Evolutionary conservation across 1,140 invertebrate genomes (phyloP).

Genomic region (Triops longicaudatus): DNA sequence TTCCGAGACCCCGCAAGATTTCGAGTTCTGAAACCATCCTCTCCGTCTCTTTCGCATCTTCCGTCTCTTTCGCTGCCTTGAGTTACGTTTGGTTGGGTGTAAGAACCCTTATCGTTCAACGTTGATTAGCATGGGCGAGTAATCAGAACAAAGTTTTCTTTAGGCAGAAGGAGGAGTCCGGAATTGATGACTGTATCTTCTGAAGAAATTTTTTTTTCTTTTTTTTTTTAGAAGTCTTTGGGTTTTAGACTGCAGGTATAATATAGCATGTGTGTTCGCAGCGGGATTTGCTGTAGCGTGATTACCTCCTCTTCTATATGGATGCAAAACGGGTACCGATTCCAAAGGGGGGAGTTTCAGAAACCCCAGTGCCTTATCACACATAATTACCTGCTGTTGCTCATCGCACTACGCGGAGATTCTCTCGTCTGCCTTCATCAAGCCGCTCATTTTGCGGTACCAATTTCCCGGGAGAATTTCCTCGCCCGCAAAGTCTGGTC

Average conservation of each 20-base stretch:
- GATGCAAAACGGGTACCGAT: not conserved
- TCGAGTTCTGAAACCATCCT: not conserved
- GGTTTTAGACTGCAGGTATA: not conserved
- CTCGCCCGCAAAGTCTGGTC: not conserved
- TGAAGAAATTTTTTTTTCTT: not conserved
- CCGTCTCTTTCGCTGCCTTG: no score
- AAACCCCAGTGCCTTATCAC: not conserved
- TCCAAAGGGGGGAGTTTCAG: not conserved
- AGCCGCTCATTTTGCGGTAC: not conserved
- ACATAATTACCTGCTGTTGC: not conserved
- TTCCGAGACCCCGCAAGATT: not conserved
- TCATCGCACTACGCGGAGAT: not conserved
- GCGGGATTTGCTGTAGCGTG: conserved; percentile 1
- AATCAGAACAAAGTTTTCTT: not conserved
- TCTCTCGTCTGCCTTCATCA: not conserved
- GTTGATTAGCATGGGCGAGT: not conserved
- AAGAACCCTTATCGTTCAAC: not conserved
- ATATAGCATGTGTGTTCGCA: not conserved
- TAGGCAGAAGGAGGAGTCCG: not conserved
- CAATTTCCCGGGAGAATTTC: not conserved
- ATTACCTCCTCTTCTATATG: not conserved
- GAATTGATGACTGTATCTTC: not conserved
- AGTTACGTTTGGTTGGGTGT: no score
- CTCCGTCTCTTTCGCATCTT: not conserved
- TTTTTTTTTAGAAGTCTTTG: not conserved